A percentile compares a stretch with the other conserved stretches of the same genome.
Evolutionary conservation across 2,113 vertebrate species (phyloP).

Genomic region (Spheniscus mendiculus): DNA sequence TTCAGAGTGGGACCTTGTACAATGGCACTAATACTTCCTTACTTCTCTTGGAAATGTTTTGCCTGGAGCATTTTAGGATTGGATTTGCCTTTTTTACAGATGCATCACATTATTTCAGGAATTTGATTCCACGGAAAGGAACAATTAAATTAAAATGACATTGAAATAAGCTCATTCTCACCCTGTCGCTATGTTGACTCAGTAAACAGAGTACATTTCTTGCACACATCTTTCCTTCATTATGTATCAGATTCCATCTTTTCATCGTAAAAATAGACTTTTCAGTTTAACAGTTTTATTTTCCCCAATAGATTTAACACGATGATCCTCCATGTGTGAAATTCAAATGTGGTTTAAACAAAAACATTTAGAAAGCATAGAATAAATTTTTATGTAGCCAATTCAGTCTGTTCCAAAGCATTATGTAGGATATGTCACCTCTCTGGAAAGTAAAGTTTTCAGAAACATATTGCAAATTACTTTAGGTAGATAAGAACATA

Average conservation of each 20-base stretch:
- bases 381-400: constrained; percentile 29
- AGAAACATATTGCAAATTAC: constrained; percentile 32
- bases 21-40: neutral
- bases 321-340: constrained; percentile 37
- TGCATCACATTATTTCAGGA: constrained; percentile 13
- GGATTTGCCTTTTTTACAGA: constrained; percentile 44
- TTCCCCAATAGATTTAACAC: constrained; percentile 23
- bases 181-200: neutral
- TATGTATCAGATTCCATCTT: neutral
- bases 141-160: constrained; percentile 54
- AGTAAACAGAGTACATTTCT: neutral
- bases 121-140: constrained; percentile 44
- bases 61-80: constrained; percentile 23
- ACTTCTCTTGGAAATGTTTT: neutral
- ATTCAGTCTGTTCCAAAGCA: constrained; percentile 28
- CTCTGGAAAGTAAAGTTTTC: neutral
- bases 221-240: constrained; percentile 22
- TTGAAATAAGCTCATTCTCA: constrained; percentile 38
- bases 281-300: constrained; percentile 25
- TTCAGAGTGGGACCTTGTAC: neutral
- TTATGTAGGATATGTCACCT: neutral
- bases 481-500: neutral
- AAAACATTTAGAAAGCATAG: constrained; percentile 3
- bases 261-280: neutral
- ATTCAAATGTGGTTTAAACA: constrained; percentile 55